phyloP scores from a whole-genome alignment of 2,797 vertebrate genomes.

The Mormyrops boulengeri region DNA sequence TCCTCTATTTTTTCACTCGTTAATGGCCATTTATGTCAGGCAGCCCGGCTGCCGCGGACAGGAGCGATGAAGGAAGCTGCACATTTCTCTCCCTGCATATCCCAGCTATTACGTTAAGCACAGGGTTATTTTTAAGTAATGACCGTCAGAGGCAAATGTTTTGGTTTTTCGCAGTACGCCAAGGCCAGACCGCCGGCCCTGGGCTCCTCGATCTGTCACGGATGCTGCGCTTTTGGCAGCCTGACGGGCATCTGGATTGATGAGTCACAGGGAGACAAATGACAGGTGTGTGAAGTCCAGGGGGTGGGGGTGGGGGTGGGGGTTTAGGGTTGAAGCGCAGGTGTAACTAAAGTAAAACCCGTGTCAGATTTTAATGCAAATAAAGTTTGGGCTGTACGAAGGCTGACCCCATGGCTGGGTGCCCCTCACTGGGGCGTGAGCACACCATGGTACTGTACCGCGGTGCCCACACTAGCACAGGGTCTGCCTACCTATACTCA shows the following conservation, averaged over 20 bases:
- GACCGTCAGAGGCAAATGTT: not conserved
- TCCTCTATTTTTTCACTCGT: slow-evolving; percentile 21
- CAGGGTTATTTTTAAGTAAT: slow-evolving; percentile 13
- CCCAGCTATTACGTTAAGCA: slow-evolving; percentile 5
- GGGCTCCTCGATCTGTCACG: not conserved
- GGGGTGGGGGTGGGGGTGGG: no score
- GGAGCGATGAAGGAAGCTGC: slow-evolving; percentile 24
- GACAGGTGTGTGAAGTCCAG: not conserved
- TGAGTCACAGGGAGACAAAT: not conserved
- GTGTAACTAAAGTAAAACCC: not conserved
- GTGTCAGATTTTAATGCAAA: not conserved
- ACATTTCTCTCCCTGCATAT: slow-evolving; percentile 19
- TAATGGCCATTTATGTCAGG: slow-evolving; percentile 41
- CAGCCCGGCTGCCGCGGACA: not conserved
- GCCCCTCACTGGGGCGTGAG: not conserved
- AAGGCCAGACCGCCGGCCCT: not conserved
- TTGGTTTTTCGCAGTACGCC: not conserved
- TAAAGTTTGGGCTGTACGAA: not conserved
- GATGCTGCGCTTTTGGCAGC: not conserved
- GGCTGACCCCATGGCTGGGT: not conserved
- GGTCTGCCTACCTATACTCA: not conserved
- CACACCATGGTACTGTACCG: not conserved
- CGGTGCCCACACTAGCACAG: not conserved
- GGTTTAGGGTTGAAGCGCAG: not conserved
- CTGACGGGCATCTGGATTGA: not conserved